phyloP scores from a whole-genome alignment of 1,140 invertebrate genomes.

The Maconellicoccus hirsutus region DNA sequence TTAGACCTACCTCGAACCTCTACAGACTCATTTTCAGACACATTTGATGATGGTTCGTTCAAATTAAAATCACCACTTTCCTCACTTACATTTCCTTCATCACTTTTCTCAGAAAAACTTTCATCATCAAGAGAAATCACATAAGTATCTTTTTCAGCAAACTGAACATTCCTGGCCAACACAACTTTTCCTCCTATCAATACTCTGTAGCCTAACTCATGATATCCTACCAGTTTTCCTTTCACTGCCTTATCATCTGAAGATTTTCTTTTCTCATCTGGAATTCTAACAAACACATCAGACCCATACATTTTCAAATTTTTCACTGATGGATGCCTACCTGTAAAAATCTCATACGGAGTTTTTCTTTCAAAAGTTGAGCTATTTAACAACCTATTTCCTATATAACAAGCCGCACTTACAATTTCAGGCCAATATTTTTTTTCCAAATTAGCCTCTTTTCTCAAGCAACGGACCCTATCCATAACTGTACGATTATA shows the following conservation, averaged over 20 bases:
- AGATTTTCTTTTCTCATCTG: conserved; percentile 30
- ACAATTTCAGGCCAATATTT: too few relatives aligned
- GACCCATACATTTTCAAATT: conserved; percentile 33
- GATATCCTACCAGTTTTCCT: conserved; percentile 30
- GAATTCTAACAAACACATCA: conserved; percentile 27
- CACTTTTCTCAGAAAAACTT: too few relatives aligned
- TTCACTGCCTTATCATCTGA: conserved; percentile 30
- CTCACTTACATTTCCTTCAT: not conserved
- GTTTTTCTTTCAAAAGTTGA: conserved; percentile 25
- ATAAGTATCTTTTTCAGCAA: not conserved
- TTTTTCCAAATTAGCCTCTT: too few relatives aligned
- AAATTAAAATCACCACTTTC: not conserved
- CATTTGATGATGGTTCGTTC: not conserved
- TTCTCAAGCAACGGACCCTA: too few relatives aligned
- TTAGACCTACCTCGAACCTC: not conserved
- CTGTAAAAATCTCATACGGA: conserved; percentile 29
- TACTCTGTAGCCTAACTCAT: conserved; percentile 25
- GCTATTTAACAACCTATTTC: too few relatives aligned
- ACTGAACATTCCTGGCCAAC: not conserved
- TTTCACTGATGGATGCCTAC: conserved; percentile 26
- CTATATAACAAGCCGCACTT: too few relatives aligned
- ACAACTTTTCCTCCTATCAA: not conserved
- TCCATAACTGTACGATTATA: conserved; percentile 30
- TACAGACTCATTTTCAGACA: not conserved
- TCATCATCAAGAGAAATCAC: not conserved